Conservation (phyloP, 1,140 invertebrate species). For the Pomacea maculata region DNA sequence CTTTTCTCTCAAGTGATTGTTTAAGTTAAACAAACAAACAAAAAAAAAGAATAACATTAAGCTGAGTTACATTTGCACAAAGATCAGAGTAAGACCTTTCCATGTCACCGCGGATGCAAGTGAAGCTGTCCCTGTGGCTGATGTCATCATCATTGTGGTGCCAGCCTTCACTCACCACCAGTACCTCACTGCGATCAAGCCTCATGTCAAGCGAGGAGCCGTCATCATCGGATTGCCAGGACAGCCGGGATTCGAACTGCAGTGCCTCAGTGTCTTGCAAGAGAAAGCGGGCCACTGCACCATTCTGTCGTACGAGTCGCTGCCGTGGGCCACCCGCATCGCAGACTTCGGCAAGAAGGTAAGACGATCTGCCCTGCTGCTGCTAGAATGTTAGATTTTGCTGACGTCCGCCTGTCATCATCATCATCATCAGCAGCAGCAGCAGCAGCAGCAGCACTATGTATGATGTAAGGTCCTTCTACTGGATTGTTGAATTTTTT, state of each 20-base stretch:
- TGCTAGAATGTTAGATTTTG: too few relatives aligned
- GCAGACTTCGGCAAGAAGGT: conserved; percentile 43
- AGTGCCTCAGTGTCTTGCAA: conserved; percentile 27
- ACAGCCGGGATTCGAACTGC: conserved; percentile 53
- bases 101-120: conserved; percentile 37
- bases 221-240: conserved; percentile 46
- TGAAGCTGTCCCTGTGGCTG: conserved; percentile 24
- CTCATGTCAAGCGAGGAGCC: conserved; percentile 32
- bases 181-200: conserved; percentile 40
- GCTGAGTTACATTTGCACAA: not conserved
- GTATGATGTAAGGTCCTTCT: too few relatives aligned
- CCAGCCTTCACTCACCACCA: conserved; percentile 43
- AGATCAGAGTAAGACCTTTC: conserved; percentile 25
- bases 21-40: too few relatives aligned
- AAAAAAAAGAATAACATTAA: too few relatives aligned
- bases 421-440: too few relatives aligned
- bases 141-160: conserved; percentile 41
- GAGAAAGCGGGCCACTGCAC: conserved; percentile 14
- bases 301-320: conserved; percentile 44
- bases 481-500: too few relatives aligned
- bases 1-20: too few relatives aligned
- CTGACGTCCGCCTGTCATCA: too few relatives aligned
- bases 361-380: not conserved
- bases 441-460: too few relatives aligned
- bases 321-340: conserved; percentile 49